These are phyloP conservation scores for Sorex maritimensis DNA, from an alignment of 2,797 vertebrate species.

Conservation along the genomic window DNA sequence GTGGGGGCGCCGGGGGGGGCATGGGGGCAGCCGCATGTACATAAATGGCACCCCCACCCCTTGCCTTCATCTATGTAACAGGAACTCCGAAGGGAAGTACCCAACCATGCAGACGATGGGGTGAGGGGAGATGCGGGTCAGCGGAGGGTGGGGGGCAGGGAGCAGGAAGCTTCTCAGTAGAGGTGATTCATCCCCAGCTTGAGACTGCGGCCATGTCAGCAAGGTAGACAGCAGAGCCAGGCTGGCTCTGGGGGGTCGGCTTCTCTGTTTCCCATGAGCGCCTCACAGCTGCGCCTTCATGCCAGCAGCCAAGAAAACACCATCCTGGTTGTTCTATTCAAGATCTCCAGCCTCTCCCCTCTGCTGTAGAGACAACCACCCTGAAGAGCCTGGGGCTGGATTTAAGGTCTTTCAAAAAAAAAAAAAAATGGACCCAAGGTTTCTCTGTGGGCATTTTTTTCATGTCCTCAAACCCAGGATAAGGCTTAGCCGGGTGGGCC, in stretches of 20 bases:
- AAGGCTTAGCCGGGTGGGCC: not conserved
- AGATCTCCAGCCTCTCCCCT: not conserved
- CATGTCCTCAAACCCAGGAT: not conserved
- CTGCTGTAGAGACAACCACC: not conserved
- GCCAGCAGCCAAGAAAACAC: slow-evolving; percentile 21
- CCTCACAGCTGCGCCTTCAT: not conserved
- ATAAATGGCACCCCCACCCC: slow-evolving; percentile 34
- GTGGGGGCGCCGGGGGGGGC: not conserved
- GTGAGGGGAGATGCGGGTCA: not conserved
- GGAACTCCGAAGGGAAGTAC: slow-evolving; percentile 69
- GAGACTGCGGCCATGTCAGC: slow-evolving; percentile 69
- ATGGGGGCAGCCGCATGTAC: not conserved
- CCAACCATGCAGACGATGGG: not conserved
- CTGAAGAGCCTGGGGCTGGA: not conserved
- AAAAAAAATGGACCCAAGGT: not conserved
- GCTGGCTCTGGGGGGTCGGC: not conserved
- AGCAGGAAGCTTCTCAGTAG: slow-evolving; percentile 78
- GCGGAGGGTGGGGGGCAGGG: not conserved
- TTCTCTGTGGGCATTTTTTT: slow-evolving; percentile 2
- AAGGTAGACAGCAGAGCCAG: slow-evolving; percentile 76
- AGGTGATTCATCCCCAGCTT: slow-evolving; percentile 79
- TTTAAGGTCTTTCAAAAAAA: slow-evolving; percentile 38
- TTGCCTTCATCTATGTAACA: not conserved
- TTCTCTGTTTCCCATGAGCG: slow-evolving; percentile 77
- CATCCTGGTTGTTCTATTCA: not conserved